phyloP scores from a whole-genome alignment of 2,797 vertebrate genomes.

The Mormyrops attenuatus region DNA sequence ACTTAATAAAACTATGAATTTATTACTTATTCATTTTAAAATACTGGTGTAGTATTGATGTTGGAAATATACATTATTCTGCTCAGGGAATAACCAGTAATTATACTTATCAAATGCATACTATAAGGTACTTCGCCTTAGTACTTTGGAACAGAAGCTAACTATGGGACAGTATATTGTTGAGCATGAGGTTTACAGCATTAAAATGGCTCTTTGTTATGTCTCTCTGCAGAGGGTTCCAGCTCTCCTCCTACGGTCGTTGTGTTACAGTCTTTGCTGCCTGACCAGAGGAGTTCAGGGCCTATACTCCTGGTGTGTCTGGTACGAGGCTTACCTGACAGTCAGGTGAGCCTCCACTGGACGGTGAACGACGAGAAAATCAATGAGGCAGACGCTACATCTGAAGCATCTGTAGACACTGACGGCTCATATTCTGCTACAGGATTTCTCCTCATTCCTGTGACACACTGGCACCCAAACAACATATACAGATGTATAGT shows the following conservation, averaged over 20 bases:
- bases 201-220: not conserved
- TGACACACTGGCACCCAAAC: constrained; percentile 21
- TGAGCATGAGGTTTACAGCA: not conserved
- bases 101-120: not conserved
- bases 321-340: constrained; percentile 31
- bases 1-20: not conserved
- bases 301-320: constrained; percentile 32
- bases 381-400: not conserved
- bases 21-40: not conserved
- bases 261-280: constrained; percentile 22
- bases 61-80: not conserved
- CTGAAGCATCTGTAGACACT: constrained; percentile 8
- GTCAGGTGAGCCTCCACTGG: constrained; percentile 31
- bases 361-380: constrained; percentile 27
- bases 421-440: constrained; percentile 34
- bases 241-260: constrained; percentile 25
- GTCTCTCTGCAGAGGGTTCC: not conserved
- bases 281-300: not conserved
- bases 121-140: not conserved
- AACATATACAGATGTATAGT: constrained; percentile 36
- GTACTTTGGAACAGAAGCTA: not conserved
- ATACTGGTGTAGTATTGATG: not conserved
- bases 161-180: not conserved
- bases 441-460: constrained; percentile 29
- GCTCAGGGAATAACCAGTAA: not conserved